Conservation (phyloP, 1,140 invertebrate species). For the Sarcophaga peregrina region DNA sequence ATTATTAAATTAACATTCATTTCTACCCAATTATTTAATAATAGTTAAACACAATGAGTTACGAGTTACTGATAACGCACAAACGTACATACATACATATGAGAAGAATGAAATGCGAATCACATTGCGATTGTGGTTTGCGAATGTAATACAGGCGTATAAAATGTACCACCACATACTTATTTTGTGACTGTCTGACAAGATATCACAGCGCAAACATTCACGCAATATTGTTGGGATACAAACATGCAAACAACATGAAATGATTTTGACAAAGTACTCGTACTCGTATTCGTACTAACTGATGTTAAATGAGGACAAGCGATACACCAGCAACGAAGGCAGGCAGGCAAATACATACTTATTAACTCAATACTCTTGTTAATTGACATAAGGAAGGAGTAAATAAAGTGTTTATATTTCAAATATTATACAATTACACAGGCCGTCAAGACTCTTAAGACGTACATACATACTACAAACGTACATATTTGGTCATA, state of each 20-base stretch:
- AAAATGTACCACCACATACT: not conserved
- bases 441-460: too few species aligned
- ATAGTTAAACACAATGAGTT: not conserved
- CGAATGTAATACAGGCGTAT: not conserved
- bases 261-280: constrained; percentile 3
- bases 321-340: too few species aligned
- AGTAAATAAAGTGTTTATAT: too few species aligned
- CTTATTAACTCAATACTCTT: too few species aligned
- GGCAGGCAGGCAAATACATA: too few species aligned
- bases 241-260: not conserved
- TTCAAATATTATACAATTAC: too few species aligned
- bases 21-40: not conserved
- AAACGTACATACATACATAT: not conserved
- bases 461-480: too few species aligned
- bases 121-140: not conserved
- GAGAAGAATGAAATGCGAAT: not conserved
- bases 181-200: constrained; percentile 18
- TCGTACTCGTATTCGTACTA: not conserved
- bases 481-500: too few species aligned
- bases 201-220: constrained; percentile 21
- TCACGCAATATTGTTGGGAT: not conserved
- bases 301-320: not conserved
- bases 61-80: too few species aligned
- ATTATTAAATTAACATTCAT: constrained; percentile 14
- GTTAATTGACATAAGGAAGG: too few species aligned